phyloP scores from a whole-genome alignment of 2,797 vertebrate genomes.

The Microctenopoma stevenorrisi region DNA sequence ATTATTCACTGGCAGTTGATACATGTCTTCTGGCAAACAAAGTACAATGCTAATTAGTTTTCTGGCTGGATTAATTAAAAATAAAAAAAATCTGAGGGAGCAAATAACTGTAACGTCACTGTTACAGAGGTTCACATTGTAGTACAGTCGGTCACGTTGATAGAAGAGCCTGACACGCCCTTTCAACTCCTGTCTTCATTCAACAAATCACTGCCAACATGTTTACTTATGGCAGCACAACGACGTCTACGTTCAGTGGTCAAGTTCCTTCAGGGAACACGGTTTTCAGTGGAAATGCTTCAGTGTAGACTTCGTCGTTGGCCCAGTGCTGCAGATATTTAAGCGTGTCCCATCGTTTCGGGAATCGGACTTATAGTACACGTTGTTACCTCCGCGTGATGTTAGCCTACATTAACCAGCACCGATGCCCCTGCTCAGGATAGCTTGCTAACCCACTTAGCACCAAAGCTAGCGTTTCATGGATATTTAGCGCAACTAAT shows the following conservation, averaged over 20 bases:
- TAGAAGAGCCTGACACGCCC: neutral
- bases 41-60: neutral
- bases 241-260: neutral
- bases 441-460: slow-evolving; percentile 22
- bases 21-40: slow-evolving; percentile 90
- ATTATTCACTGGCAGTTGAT: slow-evolving; percentile 99
- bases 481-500: neutral
- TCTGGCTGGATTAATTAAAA: neutral
- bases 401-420: slow-evolving; percentile 47
- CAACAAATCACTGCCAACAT: neutral
- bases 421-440: slow-evolving; percentile 1
- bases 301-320: neutral
- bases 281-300: neutral
- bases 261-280: neutral
- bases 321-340: rapidly evolving
- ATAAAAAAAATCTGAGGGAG: too few species aligned
- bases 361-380: neutral
- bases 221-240: neutral
- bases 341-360: too few species aligned
- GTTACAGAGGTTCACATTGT: rapidly evolving
- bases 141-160: neutral
- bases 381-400: slow-evolving; percentile 28
- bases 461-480: slow-evolving; percentile 21
- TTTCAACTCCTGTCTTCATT: neutral
- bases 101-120: too few species aligned